Base-by-base conservation (phyloP, 2,797 vertebrate species). In the Astyanax mexicanus region DNA sequence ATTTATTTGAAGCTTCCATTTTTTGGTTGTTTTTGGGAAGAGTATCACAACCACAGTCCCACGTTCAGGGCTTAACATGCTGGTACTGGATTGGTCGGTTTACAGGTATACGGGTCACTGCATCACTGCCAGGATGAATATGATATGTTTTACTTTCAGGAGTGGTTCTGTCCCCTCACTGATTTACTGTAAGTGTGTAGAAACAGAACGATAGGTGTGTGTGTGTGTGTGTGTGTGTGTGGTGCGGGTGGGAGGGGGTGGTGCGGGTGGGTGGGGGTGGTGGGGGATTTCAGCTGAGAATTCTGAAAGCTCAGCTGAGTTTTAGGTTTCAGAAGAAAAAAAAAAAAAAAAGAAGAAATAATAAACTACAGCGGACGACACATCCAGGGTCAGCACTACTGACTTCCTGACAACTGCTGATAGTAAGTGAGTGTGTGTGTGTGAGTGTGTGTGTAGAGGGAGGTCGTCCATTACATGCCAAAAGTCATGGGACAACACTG, bases 291-390 rank as follows among this genome's bases (percentile, higher is more conserved):
- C 23, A 55, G 25, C 70, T 42, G 52, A n/a, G n/a, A n/a, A n/a
- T n/a, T n/a, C 68, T 70, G 68, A 55, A n/a, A n/a, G 12, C 68
- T 70, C 51, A 42, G 49, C 67, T 55, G 67, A 12, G 32, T 6
- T 38, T 69, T 69, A 40, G 1, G 12, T 69, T 69, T 54, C 51
- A n/a, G n/a, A n/a, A n/a, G n/a, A n/a, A n/a, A n/a, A n/a, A n/a
- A n/a, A n/a, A n/a, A n/a, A n/a, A n/a, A n/a, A n/a, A n/a, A n/a
- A n/a, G n/a, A n/a, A 0, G 51, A n/a, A 54, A 55, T 12, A 11
- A 40, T 15, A 44, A 0, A 21, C 10, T 55, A 19, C 54, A 35
- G 10, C 44, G 25, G n/a, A 17, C n/a, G 21, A n/a, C 19, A 6
- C 7, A 58, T 0, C 37, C 37, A 44, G 44, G 52, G 40, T 71